Percentiles rank a stretch among this genome's conserved stretches.
Conservation (phyloP, 35 echinoderm and acorn worm genomes). For the Ophiothrix spiculata region DNA sequence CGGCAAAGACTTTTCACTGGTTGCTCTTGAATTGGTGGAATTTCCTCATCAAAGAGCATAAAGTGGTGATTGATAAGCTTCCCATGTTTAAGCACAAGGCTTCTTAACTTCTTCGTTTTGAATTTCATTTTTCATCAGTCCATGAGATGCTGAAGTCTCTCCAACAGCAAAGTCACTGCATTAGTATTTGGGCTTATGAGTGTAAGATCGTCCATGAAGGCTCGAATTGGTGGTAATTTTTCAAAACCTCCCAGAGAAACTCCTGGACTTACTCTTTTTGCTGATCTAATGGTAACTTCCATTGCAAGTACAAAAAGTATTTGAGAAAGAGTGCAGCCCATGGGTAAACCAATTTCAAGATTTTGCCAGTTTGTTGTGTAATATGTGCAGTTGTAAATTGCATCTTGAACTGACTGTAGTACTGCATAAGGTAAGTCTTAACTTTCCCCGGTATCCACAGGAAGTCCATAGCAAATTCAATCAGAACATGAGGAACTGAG, state of each 20-base stretch:
- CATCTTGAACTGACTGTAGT: neutral
- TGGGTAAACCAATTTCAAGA: neutral
- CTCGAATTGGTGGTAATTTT: neutral
- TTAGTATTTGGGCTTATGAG: neutral
- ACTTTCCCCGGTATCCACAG: neutral
- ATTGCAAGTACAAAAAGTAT: neutral
- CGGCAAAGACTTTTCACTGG: too few relatives aligned
- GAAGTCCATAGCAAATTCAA: neutral
- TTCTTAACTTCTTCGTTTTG: too few relatives aligned
- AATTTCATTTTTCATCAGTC: too few relatives aligned
- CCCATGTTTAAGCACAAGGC: too few relatives aligned
- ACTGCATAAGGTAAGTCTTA: neutral
- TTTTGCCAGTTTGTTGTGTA: neutral
- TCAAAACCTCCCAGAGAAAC: neutral
- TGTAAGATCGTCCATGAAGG: neutral
- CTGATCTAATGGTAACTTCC: neutral
- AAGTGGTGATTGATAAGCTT: too few relatives aligned
- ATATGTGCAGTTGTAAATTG: neutral
- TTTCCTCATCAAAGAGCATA: too few relatives aligned
- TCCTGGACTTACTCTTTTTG: neutral
- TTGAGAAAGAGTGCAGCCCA: neutral
- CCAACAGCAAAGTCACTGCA: too few relatives aligned
- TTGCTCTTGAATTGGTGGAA: too few relatives aligned
- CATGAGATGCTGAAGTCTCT: too few relatives aligned
- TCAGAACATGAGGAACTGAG: neutral